Conservation (phyloP, 2,888 invertebrate species). For the Ommatoiulus sabulosus region DNA sequence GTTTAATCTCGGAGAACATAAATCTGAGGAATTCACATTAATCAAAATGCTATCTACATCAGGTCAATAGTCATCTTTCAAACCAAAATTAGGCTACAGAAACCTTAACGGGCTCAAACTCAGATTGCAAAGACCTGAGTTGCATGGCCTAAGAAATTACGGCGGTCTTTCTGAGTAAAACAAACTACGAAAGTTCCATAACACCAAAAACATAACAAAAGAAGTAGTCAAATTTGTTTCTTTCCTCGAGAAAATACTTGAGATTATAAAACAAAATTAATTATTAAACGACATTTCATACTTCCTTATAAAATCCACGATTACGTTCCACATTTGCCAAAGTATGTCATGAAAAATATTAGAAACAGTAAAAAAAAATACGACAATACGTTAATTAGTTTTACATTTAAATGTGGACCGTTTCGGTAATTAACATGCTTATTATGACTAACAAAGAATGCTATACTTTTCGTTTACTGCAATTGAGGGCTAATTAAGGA, state of each 20-base stretch:
- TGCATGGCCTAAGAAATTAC: too few relatives aligned
- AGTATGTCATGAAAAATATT: not conserved
- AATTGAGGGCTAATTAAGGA: not conserved
- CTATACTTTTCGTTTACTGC: not conserved
- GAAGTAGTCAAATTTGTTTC: not conserved
- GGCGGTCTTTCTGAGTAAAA: too few relatives aligned
- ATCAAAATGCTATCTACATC: too few relatives aligned
- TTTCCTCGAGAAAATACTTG: conserved; percentile 14
- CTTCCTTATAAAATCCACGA: conserved; percentile 22
- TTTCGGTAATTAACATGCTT: conserved; percentile 29
- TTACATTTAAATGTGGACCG: conserved; percentile 26
- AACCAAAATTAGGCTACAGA: too few relatives aligned
- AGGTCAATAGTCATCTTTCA: too few relatives aligned
- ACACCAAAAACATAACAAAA: not conserved
- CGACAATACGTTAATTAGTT: conserved; percentile 20
- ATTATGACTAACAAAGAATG: conserved; percentile 16
- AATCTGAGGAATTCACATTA: too few relatives aligned
- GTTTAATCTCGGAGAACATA: too few relatives aligned
- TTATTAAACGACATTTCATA: not conserved
- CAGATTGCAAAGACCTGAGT: too few relatives aligned
- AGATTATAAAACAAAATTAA: not conserved
- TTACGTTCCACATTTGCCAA: not conserved
- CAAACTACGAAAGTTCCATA: not conserved
- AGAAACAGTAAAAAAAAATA: not conserved
- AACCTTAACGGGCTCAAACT: too few relatives aligned